Base-by-base conservation (phyloP, 2,113 vertebrate species). In the Nothobranchius kuhntae region DNA sequence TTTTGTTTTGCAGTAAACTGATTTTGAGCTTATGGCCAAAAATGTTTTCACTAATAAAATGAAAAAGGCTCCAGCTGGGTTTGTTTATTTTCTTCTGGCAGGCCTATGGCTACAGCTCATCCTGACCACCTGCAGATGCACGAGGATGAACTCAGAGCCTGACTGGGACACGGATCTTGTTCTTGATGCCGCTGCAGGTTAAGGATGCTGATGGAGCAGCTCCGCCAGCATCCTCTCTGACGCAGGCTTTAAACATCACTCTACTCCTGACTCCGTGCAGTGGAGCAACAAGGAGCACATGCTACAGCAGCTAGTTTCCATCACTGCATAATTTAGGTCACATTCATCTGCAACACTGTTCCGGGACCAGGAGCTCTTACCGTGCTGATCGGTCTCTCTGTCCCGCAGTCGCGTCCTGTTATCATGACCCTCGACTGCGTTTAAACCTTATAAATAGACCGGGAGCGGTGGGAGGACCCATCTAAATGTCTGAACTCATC, bases 391-490 rank as follows among this genome's bases (percentile, higher is more conserved):
- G 61, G n/a, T 76, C 47, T 85, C 48, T 72, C 40, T 67, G 1
- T 74, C 53, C 76, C 71, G n/a, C 52, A 70, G 74, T 65, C 17
- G 73, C 72, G 72, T 75, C 72, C 81, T 14, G 70, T 73, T 73
- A 79, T 80, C 71, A 76, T 80, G 67, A 79, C 59, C 61, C 51
- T 58, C 61, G 61, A 64, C 65, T 46, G 83, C 80, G 50, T 62
- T 63, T 21, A 61, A 38, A 70, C 62, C 56, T 76, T 91, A 82
- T 91, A 90, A 90, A 91, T 86, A 90, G 84, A 30, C 80, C 73
- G 74, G 71, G 76, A 68, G 75, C 71, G 69, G 90, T 89, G 90
- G 89, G 91, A 90, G 89, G 91, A 84, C 70, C 87, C 57, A 44
- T 63, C 21, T 21, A 53, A 70, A 72, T 74, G 67, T 79, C 75